Evolutionary conservation across 2,113 vertebrate genomes (phyloP), one percentile per base, ranked within the genome.

Genomic region (Clarias magur): DNA sequence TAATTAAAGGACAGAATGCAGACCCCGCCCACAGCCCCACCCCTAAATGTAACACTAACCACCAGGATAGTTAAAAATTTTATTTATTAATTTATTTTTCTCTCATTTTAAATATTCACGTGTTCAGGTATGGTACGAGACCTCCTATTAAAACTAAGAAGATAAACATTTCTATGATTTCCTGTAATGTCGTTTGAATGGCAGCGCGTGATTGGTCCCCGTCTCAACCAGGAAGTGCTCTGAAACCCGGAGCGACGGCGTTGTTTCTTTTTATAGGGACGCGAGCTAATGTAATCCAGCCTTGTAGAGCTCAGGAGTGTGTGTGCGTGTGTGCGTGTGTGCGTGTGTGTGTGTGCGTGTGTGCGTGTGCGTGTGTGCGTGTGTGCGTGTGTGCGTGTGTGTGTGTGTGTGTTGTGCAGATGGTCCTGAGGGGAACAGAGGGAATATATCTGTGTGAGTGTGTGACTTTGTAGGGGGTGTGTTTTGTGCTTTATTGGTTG

Each of bases 401-500:
- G 54, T 30, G 86, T 62, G 53, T 48, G 83, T 30, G 85, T 85
- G 65, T 53, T 83, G 84, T 89, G 90, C 87, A 89, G 85, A 89
- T 89, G 90, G 87, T 88, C 87, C 42, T 56, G 87, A 48, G 84
- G 70, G 75, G 67, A 27, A 27, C 42, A 81, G 68, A 73, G 86
- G 80, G 82, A 85, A 80, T 65, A 48, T 65, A 38, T 80, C 9
- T 42, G 42, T 86, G 30, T 62, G 65, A 57, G 76, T 85, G 83
- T 80, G 67, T 75, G 83, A 53, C 83, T 76, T 76, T 59, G 85
- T 42, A 65, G 62, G 68, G 86, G 83, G 65, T 59, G 85, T 89
- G 70, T 87, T 90, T 90, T 84, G 81, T 88, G 85, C 86, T 90
- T 90, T 90, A 90, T 88, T 90, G 84, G 81, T 88, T 72, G 80